These are phyloP conservation scores for Cyprinella venusta DNA, from an alignment of 2,797 vertebrate species.

Conservation along the genomic window DNA sequence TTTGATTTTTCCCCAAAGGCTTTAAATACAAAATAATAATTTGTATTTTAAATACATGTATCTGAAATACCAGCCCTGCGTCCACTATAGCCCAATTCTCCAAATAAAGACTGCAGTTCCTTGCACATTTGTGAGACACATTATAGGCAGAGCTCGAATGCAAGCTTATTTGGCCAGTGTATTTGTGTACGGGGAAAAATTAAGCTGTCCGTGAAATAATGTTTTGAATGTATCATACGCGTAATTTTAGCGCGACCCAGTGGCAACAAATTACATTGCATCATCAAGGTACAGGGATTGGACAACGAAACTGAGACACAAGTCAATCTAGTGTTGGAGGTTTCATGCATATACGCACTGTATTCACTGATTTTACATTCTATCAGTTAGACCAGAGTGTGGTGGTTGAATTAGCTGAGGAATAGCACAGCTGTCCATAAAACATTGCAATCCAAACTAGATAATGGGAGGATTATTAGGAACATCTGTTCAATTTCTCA, in stretches of 20 bases:
- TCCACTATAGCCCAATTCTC: neutral
- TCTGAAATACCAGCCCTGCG: too few species aligned
- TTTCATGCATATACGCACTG: neutral
- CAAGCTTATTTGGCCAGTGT: neutral
- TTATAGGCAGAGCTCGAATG: neutral
- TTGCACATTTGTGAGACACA: neutral
- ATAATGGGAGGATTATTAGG: neutral
- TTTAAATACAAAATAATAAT: too few species aligned
- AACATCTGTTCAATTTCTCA: too few species aligned
- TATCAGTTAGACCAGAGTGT: neutral
- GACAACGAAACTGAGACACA: neutral
- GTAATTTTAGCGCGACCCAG: conserved; percentile 19
- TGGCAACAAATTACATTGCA: conserved; percentile 19
- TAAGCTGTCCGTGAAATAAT: neutral
- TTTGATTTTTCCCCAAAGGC: too few species aligned
- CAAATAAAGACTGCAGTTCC: neutral
- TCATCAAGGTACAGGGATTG: neutral
- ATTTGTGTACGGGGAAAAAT: neutral
- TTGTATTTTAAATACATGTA: too few species aligned
- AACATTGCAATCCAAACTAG: neutral
- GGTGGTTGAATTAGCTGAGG: neutral
- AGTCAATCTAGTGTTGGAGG: neutral
- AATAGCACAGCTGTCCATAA: neutral
- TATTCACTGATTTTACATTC: neutral
- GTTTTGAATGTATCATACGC: neutral